These are phyloP conservation scores for Dermochelys coriacea DNA, from an alignment of 2,797 vertebrate genomes.

Conservation along the genomic window DNA sequence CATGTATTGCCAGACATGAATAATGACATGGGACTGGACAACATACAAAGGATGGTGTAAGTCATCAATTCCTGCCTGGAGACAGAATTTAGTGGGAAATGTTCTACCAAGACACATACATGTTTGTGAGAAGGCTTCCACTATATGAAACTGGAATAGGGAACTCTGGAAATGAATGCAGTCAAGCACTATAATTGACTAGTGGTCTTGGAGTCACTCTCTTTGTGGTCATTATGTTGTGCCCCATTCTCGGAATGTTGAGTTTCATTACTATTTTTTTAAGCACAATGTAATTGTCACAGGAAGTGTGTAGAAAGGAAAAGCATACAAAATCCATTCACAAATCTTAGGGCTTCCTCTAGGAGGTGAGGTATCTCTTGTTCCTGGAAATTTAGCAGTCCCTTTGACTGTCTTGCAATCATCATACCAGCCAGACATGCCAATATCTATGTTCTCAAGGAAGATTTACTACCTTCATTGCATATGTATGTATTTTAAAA, in stretches of 20 bases:
- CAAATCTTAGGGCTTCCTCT: neutral
- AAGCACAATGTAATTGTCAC: neutral
- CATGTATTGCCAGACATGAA: neutral
- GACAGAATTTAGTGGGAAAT: neutral
- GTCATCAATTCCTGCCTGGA: neutral
- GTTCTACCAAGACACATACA: neutral
- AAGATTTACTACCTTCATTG: neutral
- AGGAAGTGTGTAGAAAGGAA: neutral
- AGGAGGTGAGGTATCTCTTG: neutral
- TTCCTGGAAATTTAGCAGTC: neutral
- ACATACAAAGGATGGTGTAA: neutral
- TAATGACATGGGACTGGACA: neutral
- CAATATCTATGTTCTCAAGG: neutral
- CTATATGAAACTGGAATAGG: neutral
- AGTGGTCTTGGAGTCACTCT: neutral
- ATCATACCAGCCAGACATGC: neutral
- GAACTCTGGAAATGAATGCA: neutral
- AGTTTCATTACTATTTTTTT: neutral
- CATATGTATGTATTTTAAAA: neutral
- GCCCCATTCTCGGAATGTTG: neutral
- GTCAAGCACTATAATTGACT: neutral
- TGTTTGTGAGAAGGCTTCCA: neutral
- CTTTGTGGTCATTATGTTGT: neutral
- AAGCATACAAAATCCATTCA: neutral
- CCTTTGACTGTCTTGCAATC: neutral